Evolutionary conservation across 2,113 vertebrate species (phyloP).

Genomic region (Heterotilapia buettikoferi): DNA sequence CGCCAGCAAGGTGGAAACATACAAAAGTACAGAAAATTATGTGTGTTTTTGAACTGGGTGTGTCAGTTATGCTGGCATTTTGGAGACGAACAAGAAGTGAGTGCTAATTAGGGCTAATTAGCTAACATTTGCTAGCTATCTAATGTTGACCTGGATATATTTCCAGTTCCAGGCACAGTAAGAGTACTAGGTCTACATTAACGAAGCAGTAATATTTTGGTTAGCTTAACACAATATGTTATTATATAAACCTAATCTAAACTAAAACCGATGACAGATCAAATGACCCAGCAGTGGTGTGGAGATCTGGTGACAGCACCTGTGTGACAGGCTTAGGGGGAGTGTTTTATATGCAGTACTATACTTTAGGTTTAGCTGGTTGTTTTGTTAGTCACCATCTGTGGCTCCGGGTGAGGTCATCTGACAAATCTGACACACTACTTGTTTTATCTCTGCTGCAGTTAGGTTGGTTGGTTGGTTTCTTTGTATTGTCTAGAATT

Average conservation of each 20-base stretch:
- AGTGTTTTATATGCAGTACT: neutral
- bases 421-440: neutral
- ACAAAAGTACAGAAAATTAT: accelerated
- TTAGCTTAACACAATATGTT: neutral
- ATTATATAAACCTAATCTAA: accelerated
- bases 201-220: neutral
- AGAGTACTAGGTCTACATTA: neutral
- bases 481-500: neutral
- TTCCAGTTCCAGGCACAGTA: neutral
- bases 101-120: neutral
- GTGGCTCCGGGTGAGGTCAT: neutral
- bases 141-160: neutral
- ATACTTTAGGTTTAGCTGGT: neutral
- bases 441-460: neutral
- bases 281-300: neutral
- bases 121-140: neutral
- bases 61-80: neutral
- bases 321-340: neutral
- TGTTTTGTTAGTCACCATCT: neutral
- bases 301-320: neutral
- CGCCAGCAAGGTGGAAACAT: neutral
- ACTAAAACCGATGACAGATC: accelerated
- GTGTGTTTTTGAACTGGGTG: neutral
- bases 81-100: neutral
- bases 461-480: neutral